phyloP scores from a whole-genome alignment of 2,888 invertebrate genomes.

The Conus canariensis region DNA sequence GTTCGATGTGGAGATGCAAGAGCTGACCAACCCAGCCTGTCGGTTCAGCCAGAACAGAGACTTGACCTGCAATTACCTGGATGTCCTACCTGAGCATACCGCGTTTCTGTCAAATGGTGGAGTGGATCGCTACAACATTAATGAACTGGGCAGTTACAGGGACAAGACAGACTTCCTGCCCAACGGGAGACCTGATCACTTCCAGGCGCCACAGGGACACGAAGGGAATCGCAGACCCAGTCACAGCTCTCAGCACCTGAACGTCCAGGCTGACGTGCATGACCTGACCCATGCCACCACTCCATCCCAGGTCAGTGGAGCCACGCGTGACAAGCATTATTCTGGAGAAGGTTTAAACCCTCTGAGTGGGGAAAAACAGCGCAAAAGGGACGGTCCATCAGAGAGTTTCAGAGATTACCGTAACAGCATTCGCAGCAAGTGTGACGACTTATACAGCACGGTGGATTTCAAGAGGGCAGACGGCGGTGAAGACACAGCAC shows the following conservation, averaged over 20 bases:
- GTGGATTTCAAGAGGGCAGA: neutral
- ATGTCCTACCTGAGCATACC: neutral
- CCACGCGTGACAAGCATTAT: neutral
- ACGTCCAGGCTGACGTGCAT: conserved; percentile 69
- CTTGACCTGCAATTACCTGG: conserved; percentile 42
- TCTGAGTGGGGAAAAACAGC: neutral
- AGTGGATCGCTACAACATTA: neutral
- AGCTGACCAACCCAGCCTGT: conserved; percentile 52
- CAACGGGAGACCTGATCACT: neutral
- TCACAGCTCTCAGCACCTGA: conserved; percentile 46
- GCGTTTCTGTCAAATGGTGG: neutral
- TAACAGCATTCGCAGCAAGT: conserved; percentile 65
- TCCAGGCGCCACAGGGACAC: neutral
- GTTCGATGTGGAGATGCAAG: conserved; percentile 48
- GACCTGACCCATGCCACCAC: conserved; percentile 26
- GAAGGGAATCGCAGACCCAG: neutral
- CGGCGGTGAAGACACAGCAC: neutral
- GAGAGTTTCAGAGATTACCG: conserved; percentile 59
- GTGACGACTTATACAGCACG: conserved; percentile 59
- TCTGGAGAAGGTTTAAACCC: neutral
- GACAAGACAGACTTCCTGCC: neutral
- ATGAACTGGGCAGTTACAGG: neutral
- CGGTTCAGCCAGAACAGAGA: conserved; percentile 63
- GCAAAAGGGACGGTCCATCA: conserved; percentile 47
- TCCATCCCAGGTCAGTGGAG: neutral